These are phyloP conservation scores for Trichomycterus rosablanca DNA, from an alignment of 2,113 vertebrate genomes.

Conservation along the genomic window DNA sequence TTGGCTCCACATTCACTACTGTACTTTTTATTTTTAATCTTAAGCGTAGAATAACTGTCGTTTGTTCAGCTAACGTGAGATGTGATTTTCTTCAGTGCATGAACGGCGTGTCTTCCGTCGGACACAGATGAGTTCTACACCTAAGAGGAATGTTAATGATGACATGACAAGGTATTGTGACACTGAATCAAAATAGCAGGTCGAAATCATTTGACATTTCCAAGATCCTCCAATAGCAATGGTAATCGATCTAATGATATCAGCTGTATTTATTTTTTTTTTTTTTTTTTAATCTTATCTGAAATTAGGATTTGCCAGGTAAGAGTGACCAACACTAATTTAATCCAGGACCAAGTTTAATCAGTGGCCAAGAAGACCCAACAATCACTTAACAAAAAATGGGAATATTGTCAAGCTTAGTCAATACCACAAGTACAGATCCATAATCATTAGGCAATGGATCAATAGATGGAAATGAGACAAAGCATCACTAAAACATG, in stretches of 20 bases:
- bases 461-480: background rate
- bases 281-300: too few relatives aligned
- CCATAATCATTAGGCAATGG: background rate
- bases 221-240: constrained; percentile 1
- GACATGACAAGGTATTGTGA: constrained; percentile 69
- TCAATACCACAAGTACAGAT: background rate
- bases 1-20: constrained; percentile 97
- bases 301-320: background rate
- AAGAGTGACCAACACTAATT: constrained; percentile 17
- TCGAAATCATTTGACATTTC: background rate
- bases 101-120: constrained; percentile 79
- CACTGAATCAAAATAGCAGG: constrained; percentile 61
- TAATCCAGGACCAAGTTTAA: constrained; percentile 1
- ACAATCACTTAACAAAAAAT: background rate
- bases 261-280: too few relatives aligned
- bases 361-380: background rate
- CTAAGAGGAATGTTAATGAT: constrained; percentile 83
- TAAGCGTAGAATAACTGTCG: constrained; percentile 91
- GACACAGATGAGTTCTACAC: constrained; percentile 76
- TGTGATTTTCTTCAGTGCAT: constrained; percentile 84
- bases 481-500: constrained; percentile 4
- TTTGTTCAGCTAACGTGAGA: constrained; percentile 86
- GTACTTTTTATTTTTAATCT: constrained; percentile 69
- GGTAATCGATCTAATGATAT: background rate
- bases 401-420: background rate